A percentile compares a stretch with the other conserved stretches of the same genome.
phyloP scores from a whole-genome alignment of 2,888 invertebrate genomes.

The Isoperla grammatica region DNA sequence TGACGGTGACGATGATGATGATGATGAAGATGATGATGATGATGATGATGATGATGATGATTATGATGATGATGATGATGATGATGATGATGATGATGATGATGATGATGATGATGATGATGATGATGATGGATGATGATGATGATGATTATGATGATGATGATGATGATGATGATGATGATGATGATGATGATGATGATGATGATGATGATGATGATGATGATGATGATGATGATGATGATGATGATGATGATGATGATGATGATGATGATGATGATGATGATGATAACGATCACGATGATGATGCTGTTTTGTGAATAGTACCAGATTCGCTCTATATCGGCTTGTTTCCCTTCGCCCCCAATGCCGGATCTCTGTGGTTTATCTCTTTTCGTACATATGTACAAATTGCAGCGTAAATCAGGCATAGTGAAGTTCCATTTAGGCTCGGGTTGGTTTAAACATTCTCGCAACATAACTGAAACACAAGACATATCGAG shows the following conservation, averaged over 20 bases:
- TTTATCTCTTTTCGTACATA: too few relatives aligned
- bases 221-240: neutral
- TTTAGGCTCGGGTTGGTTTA: too few relatives aligned
- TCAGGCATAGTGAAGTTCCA: too few relatives aligned
- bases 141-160: too few relatives aligned
- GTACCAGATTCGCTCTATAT: too few relatives aligned
- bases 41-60: neutral
- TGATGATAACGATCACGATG: neutral
- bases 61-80: neutral
- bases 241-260: neutral
- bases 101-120: constrained; percentile 2
- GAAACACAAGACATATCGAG: too few relatives aligned
- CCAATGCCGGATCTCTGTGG: too few relatives aligned
- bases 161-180: too few relatives aligned
- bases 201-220: neutral
- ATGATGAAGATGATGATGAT: neutral
- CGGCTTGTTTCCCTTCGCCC: too few relatives aligned
- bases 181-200: neutral
- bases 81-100: neutral
- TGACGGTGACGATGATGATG: neutral
- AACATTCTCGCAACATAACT: too few relatives aligned
- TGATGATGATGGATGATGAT: neutral
- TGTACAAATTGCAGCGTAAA: too few relatives aligned
- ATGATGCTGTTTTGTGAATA: constrained; percentile 39
- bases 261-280: constrained; percentile 1